Percentiles rank a stretch among this genome's conserved stretches.
These are phyloP conservation scores for Chromis chromis DNA, from an alignment of 2,797 vertebrate genomes.

Conservation along the genomic window DNA sequence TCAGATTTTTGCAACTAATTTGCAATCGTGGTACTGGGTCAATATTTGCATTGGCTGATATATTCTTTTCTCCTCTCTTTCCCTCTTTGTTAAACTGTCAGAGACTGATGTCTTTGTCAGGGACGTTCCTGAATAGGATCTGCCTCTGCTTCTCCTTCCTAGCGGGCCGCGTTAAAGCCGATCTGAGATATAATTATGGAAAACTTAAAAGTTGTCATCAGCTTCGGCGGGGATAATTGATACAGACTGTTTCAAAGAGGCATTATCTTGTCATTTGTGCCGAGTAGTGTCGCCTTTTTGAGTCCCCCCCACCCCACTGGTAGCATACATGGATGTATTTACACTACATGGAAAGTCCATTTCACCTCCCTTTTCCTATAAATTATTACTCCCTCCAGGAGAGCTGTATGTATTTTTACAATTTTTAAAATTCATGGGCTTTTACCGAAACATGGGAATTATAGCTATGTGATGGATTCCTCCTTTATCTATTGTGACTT, in stretches of 20 bases:
- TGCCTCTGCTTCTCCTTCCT: constrained; percentile 15
- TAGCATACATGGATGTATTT: constrained; percentile 66
- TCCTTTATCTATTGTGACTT: constrained; percentile 79
- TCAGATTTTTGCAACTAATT: constrained; percentile 68
- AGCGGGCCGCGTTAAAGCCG: constrained; percentile 19
- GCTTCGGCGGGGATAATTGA: constrained; percentile 60
- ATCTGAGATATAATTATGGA: constrained; percentile 45
- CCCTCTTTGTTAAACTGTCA: constrained; percentile 81
- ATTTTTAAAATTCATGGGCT: constrained; percentile 76
- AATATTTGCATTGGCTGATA: constrained; percentile 81
- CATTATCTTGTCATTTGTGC: constrained; percentile 57
- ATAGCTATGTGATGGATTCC: constrained; percentile 77
- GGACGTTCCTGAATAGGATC: constrained; percentile 52
- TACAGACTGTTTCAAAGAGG: constrained; percentile 38
- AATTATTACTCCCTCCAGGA: constrained; percentile 77
- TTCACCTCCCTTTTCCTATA: constrained; percentile 64
- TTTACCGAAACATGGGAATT: constrained; percentile 64
- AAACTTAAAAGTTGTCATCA: constrained; percentile 37
- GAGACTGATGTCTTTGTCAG: constrained; percentile 74
- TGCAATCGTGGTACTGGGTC: constrained; percentile 69
- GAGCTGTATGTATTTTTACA: constrained; percentile 67
- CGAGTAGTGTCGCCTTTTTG: constrained; percentile 57
- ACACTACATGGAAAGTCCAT: constrained; percentile 83
- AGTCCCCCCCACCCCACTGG: constrained; percentile 43
- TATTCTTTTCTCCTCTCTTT: constrained; percentile 69